Evolutionary conservation across 2,113 vertebrate genomes (phyloP), one percentile per base, ranked within the genome.

Genomic region (cattle (Bos taurus)): DNA sequence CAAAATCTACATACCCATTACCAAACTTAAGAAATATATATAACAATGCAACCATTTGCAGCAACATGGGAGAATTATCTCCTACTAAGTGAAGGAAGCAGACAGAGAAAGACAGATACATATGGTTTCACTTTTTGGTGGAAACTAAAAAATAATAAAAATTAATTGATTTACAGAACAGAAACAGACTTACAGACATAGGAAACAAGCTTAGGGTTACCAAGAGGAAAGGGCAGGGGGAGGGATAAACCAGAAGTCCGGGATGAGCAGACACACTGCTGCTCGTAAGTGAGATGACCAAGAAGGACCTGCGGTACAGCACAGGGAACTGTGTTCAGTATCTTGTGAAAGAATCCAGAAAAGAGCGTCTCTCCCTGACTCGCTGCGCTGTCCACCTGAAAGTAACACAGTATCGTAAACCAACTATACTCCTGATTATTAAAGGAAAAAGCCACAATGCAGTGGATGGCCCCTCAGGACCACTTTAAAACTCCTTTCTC

Each of bases 361-460:
- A 21, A 7, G 40, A 6, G n/a, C 0, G 1, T 13, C 1, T 4
- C 3, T 0, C 0, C 5, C 46, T 3, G 48, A 13, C 30, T 52
- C 30, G 7, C 10, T 21, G 11, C 1, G 10, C 16, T 13, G 10
- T n/a, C 5, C 3, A 0, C 17, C 5, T 1, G 48, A 52, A 13
- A 33, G 28, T 2, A 6, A 0, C 2, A 0, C 16, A 7, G 30
- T 0, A 0, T 19, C 30, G 28, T 12, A 4, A 52, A 5, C 6
- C 16, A 21, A 0, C 46, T 33, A 0, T 1, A 1, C 17, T 33
- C 30, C 6, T n/a, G 9, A 21, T 19, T 3, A 0, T 21, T 7
- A 7, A n/a, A 21, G 17, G 5, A 0, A 1, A 28, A 30, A n/a
- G 40, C 15, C n/a, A 0, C 3, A 33, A 25, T 4, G 0, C 7